Percentiles rank a stretch among this genome's conserved stretches.
Conservation (phyloP, 2,797 vertebrate species). For the Ptychadena robeensis region DNA sequence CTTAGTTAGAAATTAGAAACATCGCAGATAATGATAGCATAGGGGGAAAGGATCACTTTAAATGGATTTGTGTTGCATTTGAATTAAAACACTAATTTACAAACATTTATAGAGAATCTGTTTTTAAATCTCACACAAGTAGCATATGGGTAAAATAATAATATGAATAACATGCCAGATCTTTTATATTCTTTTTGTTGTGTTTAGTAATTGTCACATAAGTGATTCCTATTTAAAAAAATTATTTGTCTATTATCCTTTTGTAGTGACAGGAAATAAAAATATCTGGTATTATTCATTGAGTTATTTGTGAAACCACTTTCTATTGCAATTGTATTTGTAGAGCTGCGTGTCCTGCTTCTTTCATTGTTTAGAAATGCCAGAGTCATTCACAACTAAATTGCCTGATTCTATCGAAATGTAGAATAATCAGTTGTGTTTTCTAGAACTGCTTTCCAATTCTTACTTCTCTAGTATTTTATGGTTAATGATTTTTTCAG, state of each 20-base stretch:
- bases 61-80: not conserved
- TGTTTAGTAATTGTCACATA: not conserved
- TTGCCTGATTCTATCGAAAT: slow-evolving; percentile 6
- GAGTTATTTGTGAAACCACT: not conserved
- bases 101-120: not conserved
- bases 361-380: not conserved
- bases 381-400: slow-evolving; percentile 11
- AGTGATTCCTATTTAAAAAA: not conserved
- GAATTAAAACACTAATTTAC: not conserved
- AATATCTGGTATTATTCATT: slow-evolving; percentile 1
- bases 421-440: not conserved
- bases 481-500: not conserved
- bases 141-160: not conserved
- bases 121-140: not conserved
- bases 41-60: not conserved
- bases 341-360: not conserved
- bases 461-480: no score
- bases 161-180: not conserved
- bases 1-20: no score
- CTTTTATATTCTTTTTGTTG: not conserved
- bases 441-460: not conserved
- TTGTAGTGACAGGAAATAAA: not conserved
- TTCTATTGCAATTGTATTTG: not conserved
- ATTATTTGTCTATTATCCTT: not conserved
- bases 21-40: no score